Conservation (phyloP, 2,113 vertebrate species). For the Daubentonia madagascariensis region DNA sequence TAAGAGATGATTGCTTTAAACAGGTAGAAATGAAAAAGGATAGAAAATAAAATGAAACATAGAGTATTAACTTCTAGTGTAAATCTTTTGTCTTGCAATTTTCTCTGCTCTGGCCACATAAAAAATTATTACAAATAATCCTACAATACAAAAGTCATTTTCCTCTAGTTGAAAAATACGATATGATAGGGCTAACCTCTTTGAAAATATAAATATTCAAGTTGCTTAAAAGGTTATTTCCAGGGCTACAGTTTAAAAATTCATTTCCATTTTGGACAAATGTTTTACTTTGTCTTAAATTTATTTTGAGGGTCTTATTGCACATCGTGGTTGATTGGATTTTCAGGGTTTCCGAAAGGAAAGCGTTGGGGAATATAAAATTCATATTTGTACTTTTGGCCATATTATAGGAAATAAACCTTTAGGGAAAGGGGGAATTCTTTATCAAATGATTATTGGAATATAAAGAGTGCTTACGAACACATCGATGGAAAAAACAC, state of each 20-base stretch:
- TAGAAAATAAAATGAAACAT: background rate
- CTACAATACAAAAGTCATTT: background rate
- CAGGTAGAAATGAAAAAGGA: constrained; percentile 1
- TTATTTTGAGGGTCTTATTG: background rate
- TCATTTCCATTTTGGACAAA: background rate
- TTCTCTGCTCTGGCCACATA: background rate
- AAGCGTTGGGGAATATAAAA: background rate
- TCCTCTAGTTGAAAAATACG: constrained; percentile 32
- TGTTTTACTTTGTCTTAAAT: background rate
- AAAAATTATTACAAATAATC: background rate
- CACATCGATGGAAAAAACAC: background rate
- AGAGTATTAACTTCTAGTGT: background rate
- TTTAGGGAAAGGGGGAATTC: accelerated
- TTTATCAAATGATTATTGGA: background rate
- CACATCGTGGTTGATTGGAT: background rate
- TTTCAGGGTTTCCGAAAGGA: background rate
- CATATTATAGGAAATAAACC: background rate
- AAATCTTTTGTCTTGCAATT: constrained; percentile 25
- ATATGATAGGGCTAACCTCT: background rate
- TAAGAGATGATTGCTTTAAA: constrained; percentile 23
- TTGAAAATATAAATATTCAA: background rate
- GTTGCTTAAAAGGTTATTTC: background rate
- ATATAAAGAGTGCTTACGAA: background rate
- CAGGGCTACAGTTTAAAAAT: background rate
- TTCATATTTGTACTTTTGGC: background rate